Conservation (phyloP, 2,797 vertebrate genomes). For the Xyrichtys novacula region DNA sequence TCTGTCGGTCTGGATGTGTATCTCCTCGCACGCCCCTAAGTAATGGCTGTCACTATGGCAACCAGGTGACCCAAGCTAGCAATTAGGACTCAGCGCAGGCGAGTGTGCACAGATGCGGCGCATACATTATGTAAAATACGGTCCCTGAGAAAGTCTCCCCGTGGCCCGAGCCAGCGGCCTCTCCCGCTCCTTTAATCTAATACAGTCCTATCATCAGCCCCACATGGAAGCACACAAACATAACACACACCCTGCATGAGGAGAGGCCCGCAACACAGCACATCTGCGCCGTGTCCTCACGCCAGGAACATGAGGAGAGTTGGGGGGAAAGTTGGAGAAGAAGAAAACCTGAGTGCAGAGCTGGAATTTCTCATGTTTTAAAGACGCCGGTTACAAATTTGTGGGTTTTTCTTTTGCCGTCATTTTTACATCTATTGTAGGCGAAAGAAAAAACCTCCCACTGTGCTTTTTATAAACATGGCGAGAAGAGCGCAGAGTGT, state of each 20-base stretch:
- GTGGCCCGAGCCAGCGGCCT: slow-evolving; percentile 30
- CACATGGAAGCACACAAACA: slow-evolving; percentile 44
- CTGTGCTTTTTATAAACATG: slow-evolving; percentile 58
- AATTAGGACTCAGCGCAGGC: slow-evolving; percentile 72
- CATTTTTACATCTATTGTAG: slow-evolving; percentile 56
- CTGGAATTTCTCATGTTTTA: slow-evolving; percentile 11
- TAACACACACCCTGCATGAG: slow-evolving; percentile 42
- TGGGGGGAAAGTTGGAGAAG: slow-evolving; percentile 5
- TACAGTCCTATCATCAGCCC: slow-evolving; percentile 57
- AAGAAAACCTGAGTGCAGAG: neutral
- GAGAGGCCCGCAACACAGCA: slow-evolving; percentile 37
- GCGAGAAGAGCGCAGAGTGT: slow-evolving; percentile 22
- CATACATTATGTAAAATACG: slow-evolving; percentile 77
- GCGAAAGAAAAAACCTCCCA: slow-evolving; percentile 27
- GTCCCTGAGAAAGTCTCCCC: slow-evolving; percentile 60
- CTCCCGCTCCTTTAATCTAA: slow-evolving; percentile 66
- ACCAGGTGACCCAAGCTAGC: slow-evolving; percentile 80
- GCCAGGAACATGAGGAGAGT: slow-evolving; percentile 23
- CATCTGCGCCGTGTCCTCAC: slow-evolving; percentile 42
- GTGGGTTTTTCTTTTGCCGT: slow-evolving; percentile 44
- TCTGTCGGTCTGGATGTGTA: slow-evolving; percentile 20
- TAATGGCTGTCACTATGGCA: slow-evolving; percentile 74
- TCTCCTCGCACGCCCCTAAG: slow-evolving; percentile 52
- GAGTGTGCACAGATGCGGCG: slow-evolving; percentile 65
- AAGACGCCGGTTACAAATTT: slow-evolving; percentile 41